Conservation (phyloP, 1,140 invertebrate genomes). For the Octopus sinensis region DNA sequence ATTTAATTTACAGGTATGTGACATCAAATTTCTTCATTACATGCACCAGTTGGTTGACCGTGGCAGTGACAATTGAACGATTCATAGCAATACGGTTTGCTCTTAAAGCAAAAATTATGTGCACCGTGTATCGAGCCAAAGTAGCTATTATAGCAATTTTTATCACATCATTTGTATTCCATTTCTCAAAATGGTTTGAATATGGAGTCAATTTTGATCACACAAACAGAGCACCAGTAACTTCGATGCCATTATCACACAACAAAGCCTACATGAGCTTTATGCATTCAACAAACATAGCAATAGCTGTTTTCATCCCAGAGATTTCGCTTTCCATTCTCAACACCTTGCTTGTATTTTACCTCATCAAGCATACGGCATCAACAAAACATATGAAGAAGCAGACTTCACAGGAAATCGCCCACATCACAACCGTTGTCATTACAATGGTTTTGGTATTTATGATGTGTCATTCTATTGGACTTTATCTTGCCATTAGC, state of each 20-base stretch:
- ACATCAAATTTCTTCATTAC: constrained; percentile 81
- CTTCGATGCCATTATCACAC: constrained; percentile 68
- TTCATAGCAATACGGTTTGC: constrained; percentile 94
- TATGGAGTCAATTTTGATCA: constrained; percentile 52
- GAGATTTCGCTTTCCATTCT: constrained; percentile 87
- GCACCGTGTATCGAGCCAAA: constrained; percentile 82
- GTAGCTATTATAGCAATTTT: constrained; percentile 79
- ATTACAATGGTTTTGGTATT: constrained; percentile 89
- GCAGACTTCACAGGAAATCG: constrained; percentile 28
- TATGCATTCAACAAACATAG: constrained; percentile 33
- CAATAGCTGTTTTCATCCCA: constrained; percentile 73
- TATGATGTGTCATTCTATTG: constrained; percentile 70
- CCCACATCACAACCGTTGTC: constrained; percentile 73
- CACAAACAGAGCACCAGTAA: constrained; percentile 61
- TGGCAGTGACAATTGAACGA: constrained; percentile 88
- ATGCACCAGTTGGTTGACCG: constrained; percentile 87
- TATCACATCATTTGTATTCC: constrained; percentile 79
- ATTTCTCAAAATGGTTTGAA: constrained; percentile 68
- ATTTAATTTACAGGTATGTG: constrained; percentile 64
- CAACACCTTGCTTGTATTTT: constrained; percentile 82
- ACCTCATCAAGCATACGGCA: constrained; percentile 75
- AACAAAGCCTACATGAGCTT: constrained; percentile 67
- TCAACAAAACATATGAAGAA: constrained; percentile 31
- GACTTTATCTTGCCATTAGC: constrained; percentile 32
- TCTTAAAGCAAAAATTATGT: constrained; percentile 77